phyloP scores from a whole-genome alignment of 2,888 invertebrate species.

The Euzetes globulus region DNA sequence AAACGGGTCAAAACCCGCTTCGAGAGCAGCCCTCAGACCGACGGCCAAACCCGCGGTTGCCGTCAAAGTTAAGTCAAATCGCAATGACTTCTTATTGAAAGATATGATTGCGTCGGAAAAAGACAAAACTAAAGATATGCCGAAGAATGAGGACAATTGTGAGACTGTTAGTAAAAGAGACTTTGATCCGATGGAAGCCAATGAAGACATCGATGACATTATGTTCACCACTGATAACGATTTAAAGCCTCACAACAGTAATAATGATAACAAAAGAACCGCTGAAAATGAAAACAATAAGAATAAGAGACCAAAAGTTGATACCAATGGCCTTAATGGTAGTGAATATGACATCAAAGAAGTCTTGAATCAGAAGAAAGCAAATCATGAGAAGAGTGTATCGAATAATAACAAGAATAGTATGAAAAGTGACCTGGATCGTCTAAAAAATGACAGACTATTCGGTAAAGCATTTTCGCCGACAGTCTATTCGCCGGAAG shows the following conservation, averaged over 20 bases:
- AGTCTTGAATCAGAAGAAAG: not conserved
- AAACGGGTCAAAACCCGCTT: not conserved
- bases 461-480: conserved; percentile 31
- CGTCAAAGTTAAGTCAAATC: not conserved
- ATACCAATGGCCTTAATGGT: not conserved
- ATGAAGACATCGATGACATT: not conserved
- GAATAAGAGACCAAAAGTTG: not conserved
- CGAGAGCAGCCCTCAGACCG: not conserved
- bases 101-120: not conserved
- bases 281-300: not conserved
- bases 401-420: not conserved
- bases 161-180: not conserved
- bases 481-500: conserved; percentile 12
- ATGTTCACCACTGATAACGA: not conserved
- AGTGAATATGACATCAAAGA: not conserved
- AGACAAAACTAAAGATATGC: not conserved
- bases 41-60: not conserved
- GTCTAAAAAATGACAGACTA: not conserved
- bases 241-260: not conserved
- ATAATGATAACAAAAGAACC: conserved; percentile 6
- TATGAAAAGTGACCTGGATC: not conserved
- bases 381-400: not conserved
- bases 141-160: not conserved
- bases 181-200: not conserved
- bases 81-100: not conserved